Percentiles rank a stretch among this genome's conserved stretches.
Conservation (phyloP, 23 tunicate species). For the Trididemnum clinides region DNA sequence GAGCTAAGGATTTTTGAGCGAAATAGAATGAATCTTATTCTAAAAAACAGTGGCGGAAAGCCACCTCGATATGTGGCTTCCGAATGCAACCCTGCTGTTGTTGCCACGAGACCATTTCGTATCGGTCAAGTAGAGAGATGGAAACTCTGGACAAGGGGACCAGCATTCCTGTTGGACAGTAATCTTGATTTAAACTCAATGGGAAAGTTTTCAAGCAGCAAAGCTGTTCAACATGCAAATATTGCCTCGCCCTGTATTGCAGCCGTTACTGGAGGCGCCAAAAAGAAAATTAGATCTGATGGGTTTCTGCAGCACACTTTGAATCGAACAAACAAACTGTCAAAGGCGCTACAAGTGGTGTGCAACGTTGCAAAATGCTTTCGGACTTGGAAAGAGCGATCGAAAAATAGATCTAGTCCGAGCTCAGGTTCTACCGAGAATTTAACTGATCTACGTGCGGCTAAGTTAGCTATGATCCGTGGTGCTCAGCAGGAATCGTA, state of each 20-base stretch:
- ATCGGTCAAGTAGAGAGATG: neutral
- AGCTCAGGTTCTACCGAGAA: no score
- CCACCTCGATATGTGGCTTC: neutral
- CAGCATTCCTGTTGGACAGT: neutral
- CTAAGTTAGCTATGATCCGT: no score
- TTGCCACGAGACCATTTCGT: constrained; percentile 1
- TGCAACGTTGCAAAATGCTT: no score
- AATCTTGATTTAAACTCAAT: neutral
- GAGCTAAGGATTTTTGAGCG: neutral
- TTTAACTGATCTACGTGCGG: no score
- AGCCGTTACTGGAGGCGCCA: neutral
- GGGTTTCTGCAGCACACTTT: neutral
- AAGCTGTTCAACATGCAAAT: neutral
- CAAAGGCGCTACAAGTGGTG: neutral
- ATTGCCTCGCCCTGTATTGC: neutral
- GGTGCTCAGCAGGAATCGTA: no score
- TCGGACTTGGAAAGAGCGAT: no score
- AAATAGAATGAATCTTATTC: neutral
- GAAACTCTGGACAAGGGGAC: neutral
- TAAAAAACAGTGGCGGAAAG: neutral
- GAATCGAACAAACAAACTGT: neutral
- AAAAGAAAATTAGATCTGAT: neutral
- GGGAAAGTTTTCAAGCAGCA: neutral
- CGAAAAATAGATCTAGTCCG: no score
- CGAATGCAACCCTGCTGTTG: neutral